Evolutionary conservation across 1,140 invertebrate species (phyloP), one percentile per base, ranked within the genome.

Genomic region (Leptinotarsa lineolata): DNA sequence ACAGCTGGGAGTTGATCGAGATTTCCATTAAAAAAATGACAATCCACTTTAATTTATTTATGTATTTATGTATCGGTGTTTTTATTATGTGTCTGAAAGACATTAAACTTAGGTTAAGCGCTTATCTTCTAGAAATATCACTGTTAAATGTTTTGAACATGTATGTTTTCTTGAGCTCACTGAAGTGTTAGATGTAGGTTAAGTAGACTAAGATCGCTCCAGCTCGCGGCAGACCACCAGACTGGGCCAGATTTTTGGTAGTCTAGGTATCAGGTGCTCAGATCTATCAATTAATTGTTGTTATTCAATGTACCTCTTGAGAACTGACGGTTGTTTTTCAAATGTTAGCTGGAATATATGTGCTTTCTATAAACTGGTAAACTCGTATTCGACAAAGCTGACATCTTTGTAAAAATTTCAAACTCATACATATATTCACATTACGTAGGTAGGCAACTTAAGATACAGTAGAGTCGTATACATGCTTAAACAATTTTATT

Each of bases 231-330:
- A 70, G 74, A 74, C 73, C 66, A 59, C 73, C 74, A 75, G 76
- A 79, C 76, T 80, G 80, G 77, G 80, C 79, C 78, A 79, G 58
- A 77, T 73, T 74, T 74, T 73, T 79, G 75, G 77, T 80, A 81
- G 80, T 77, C 79, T 77, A 77, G 76, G 74, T 79, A 79, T 78
- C 78, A 79, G 78, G 80, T 80, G 79, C 80, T 79, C 78, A 81
- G 79, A 79, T 74, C 78, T 81, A 79, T 80, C 78, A 80, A 79
- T 81, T 81, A 80, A 79, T 73, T 77, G 79, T 81, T 78, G 77
- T 78, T 81, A 77, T 76, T 79, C 74, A 77, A 80, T 81, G 80
- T 81, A 81, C 77, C 79, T 81, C 72, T 68, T 65, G 15, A 69
- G 78, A 80, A 81, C 76, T 79, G 80, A 79, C 75, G 78, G 76